These are phyloP conservation scores for Cheumatopsyche charites DNA, from an alignment of 1,140 invertebrate species.

Conservation along the genomic window DNA sequence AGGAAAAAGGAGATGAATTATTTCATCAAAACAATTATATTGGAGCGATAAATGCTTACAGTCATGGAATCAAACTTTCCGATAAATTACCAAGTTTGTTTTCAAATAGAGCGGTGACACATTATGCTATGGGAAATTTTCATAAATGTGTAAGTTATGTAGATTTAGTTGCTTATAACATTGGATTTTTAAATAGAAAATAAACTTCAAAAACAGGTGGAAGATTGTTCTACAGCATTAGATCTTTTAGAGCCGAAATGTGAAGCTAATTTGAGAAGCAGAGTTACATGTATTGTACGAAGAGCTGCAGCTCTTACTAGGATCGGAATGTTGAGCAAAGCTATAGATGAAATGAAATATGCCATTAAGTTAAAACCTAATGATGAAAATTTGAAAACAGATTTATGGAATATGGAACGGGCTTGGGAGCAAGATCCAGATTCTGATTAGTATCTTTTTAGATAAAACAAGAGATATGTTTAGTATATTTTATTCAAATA, in stretches of 20 bases:
- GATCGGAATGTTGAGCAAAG: constrained; percentile 73
- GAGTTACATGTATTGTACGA: constrained; percentile 73
- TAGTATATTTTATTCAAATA: no score
- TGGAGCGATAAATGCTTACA: constrained; percentile 81
- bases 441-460: constrained; percentile 48
- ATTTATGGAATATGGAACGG: constrained; percentile 59
- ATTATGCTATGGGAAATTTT: constrained; percentile 76
- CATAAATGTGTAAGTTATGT: constrained; percentile 67
- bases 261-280: constrained; percentile 70
- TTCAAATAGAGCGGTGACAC: constrained; percentile 76
- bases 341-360: constrained; percentile 74
- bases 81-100: constrained; percentile 76
- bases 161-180: no score
- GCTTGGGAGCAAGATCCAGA: constrained; percentile 62
- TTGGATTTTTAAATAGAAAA: no score
- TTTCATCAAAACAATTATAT: constrained; percentile 76
- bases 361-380: constrained; percentile 67
- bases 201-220: constrained; percentile 50
- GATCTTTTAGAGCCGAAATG: constrained; percentile 76
- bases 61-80: constrained; percentile 77
- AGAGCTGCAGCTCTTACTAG: constrained; percentile 75
- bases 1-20: constrained; percentile 82
- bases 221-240: constrained; percentile 68
- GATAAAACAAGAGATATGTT: no score
- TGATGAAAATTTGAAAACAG: constrained; percentile 57